Evolutionary conservation across 2,113 vertebrate genomes (phyloP), one percentile per base, ranked within the genome.

Genomic region (Choloepus hoffmanni): DNA sequence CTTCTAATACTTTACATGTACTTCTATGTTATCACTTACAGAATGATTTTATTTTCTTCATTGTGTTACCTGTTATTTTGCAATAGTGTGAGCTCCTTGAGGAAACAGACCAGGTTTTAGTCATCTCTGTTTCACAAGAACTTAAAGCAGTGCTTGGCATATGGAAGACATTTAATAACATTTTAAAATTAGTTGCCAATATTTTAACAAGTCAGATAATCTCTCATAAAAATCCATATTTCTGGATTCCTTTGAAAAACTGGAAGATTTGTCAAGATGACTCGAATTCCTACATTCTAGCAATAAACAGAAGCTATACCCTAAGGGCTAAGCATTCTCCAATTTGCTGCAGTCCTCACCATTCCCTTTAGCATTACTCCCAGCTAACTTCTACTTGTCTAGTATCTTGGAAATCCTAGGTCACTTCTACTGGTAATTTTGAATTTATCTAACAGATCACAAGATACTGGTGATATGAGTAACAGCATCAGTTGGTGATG

Each of bases 241-340:
- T 92, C 40, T 73, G 53, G 6, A 5, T 88, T 95, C 50, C 86
- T 40, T 82, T 72, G 62, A 93, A 82, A 90, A 60, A 60, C 19
- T 28, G 26, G 24, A 95, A 76, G 62, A n/a, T 90, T 30, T 81
- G 2, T 50, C 23, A 79, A 84, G 33, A 62, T 12, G 55, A 50
- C 11, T 19, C 55, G 40, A 79, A 60, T 70, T 91, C 19, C 40
- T 82, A 12, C 13, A 40, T 23, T 67, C 26, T 10, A 45, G 12
- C 9, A 68, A 45, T 53, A 60, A 79, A 18, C 7, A 82, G 72
- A 67, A 72, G n/a, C 45, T 70, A n/a, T 33, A 70, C 28, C 13
- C 1, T 19, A 26, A 72, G 45, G 13, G 12, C 4, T n/a, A 55
- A 67, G 50, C n/a, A 15, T 5, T 60, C 23, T 74, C 4, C 26